Evolutionary conservation across 2,113 vertebrate genomes (phyloP), one percentile per base, ranked within the genome.

Genomic region (Pongo abelii): DNA sequence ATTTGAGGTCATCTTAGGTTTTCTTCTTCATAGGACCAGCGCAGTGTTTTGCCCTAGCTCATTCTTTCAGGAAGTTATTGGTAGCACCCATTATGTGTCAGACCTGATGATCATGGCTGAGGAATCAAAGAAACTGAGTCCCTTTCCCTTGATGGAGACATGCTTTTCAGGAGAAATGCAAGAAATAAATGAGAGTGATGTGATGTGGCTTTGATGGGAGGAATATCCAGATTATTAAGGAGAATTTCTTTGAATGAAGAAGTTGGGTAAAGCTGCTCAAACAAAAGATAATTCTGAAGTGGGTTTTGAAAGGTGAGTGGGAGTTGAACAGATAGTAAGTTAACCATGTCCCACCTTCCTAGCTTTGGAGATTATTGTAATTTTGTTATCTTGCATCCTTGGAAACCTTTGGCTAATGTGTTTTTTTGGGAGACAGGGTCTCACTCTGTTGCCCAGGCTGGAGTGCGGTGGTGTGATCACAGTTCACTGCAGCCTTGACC

Each of bases 281-380:
- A 69, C 30, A 70, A 87, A 43, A 70, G n/a, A 72, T 55, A 12
- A 18, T 77, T 80, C 0, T 25, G 72, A 80, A 70, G 38, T 87
- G 70, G 59, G 92, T 92, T 95, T 93, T 91, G 89, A 87, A 86
- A 93, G 57, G 5, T 86, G 75, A 48, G 55, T 90, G 79, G 93
- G 80, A 94, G 55, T 84, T 27, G 89, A 57, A 27, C 13, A 89
- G 38, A 50, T 30, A 40, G 4, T 35, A 16, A 38, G 46, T 22
- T 5, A 43, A 30, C 30, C 14, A 0, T 8, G 17, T 25, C 32
- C 32, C 12, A 46, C 57, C 23, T 46, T 57, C 70, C 64, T 22
- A 27, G 85, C 32, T 69, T 80, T 50, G 86, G 81, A 40, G 70
- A 86, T 83, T 32, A 4, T 8, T 30, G 22, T 20, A 23, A 18